phyloP scores from a whole-genome alignment of 2,797 vertebrate genomes.

The Odontamblyopus lacepedii region DNA sequence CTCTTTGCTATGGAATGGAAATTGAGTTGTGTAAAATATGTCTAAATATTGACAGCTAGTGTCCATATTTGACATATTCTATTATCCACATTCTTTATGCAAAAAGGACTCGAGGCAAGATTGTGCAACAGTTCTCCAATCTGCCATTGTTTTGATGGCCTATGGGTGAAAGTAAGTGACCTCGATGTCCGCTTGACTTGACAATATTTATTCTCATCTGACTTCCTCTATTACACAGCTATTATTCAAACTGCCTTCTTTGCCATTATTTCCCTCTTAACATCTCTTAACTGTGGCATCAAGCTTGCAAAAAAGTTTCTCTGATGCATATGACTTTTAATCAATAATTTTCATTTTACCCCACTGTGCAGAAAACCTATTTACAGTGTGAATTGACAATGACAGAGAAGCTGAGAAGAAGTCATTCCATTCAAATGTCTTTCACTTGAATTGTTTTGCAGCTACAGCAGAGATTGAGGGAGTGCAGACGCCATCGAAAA shows the following conservation, averaged over 20 bases:
- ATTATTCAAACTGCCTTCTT: background rate
- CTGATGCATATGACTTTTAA: constrained; percentile 44
- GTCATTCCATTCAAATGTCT: constrained; percentile 41
- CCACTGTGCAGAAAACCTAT: constrained; percentile 45
- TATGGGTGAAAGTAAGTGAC: constrained; percentile 21
- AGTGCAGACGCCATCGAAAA: constrained; percentile 19
- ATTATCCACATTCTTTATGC: background rate
- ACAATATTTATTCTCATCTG: constrained; percentile 13
- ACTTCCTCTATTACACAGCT: constrained; percentile 2
- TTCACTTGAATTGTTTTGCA: constrained; percentile 19
- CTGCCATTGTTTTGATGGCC: constrained; percentile 25
- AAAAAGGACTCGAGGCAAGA: constrained; percentile 6
- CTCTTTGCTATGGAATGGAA: background rate
- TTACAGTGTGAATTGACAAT: constrained; percentile 30
- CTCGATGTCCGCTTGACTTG: constrained; percentile 22
- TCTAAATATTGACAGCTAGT: constrained; percentile 5
- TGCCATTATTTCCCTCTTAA: constrained; percentile 10
- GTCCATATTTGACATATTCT: constrained; percentile 3
- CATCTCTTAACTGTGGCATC: constrained; percentile 7
- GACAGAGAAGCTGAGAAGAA: constrained; percentile 34
- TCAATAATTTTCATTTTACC: constrained; percentile 46
- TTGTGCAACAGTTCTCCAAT: constrained; percentile 16
- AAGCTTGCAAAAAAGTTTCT: constrained; percentile 24
- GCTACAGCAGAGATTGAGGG: constrained; percentile 14
- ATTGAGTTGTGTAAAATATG: background rate